Conservation (phyloP, 2,888 invertebrate genomes). For the Parelbella ahira region DNA sequence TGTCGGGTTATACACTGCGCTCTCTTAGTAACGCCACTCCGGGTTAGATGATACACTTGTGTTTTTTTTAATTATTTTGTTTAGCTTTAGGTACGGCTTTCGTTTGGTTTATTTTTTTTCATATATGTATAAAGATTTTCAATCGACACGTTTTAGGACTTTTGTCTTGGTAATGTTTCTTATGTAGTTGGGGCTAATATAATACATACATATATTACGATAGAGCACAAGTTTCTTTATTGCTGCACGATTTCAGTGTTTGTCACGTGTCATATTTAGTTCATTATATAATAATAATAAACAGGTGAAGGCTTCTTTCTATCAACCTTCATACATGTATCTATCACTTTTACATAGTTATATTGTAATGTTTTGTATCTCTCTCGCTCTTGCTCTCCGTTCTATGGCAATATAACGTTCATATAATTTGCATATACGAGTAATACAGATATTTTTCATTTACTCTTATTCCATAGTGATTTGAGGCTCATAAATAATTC, state of each 20-base stretch:
- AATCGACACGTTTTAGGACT: slow-evolving; percentile 13
- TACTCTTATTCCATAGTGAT: no score
- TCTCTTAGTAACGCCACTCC: slow-evolving; percentile 39
- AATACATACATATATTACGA: no score
- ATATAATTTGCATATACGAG: no score
- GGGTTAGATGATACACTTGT: slow-evolving; percentile 35
- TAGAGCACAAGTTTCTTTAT: slow-evolving; percentile 55
- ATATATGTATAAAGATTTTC: slow-evolving; percentile 1
- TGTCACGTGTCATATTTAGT: slow-evolving; percentile 45
- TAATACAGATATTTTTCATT: no score
- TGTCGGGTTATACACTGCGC: slow-evolving; percentile 66
- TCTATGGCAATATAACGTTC: no score
- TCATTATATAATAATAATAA: slow-evolving; percentile 32
- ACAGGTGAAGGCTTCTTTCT: slow-evolving; percentile 56
- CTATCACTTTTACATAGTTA: not conserved
- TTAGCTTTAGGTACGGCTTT: slow-evolving; percentile 36
- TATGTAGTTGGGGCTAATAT: slow-evolving; percentile 51
- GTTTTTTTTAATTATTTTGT: slow-evolving; percentile 40
- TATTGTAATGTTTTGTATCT: slow-evolving; percentile 1
- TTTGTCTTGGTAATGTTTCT: slow-evolving; percentile 26
- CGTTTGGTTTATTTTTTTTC: slow-evolving; percentile 31
- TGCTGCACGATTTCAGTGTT: slow-evolving; percentile 61
- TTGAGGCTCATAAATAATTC: no score
- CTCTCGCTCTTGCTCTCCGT: no score
- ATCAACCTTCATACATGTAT: slow-evolving; percentile 13